Base-by-base conservation (phyloP, 2,113 vertebrate genomes). In the Pachycephala philippinensis region DNA sequence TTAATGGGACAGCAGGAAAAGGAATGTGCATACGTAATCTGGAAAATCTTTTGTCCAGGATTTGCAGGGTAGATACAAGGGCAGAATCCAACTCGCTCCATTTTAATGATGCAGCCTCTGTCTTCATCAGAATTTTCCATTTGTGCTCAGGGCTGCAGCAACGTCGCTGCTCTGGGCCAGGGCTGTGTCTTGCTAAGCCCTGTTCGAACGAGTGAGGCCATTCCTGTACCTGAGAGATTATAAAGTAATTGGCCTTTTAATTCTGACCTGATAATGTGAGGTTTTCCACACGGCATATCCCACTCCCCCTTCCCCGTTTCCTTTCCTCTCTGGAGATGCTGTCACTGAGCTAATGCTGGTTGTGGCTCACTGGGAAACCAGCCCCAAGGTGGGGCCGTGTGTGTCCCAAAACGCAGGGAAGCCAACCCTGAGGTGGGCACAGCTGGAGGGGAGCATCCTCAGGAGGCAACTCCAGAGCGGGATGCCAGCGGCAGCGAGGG, bases 71-170 rank as follows among this genome's bases (percentile, higher is more conserved):
- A 90, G 89, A 86, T 66, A 31, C 0, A 60, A 26, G 37, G 76
- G 80, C 68, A 93, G 93, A 78, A 87, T 81, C 76, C 94, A 95
- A 14, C 89, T 72, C 1, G 0, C 44, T 93, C 35, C 27, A 0
- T 84, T 95, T 87, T 44, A 66, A 54, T 93, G 93, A 87, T 3
- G n/a, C 44, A 89, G 54, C 72, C 68, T 40, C 50, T 75, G 68
- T 22, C 94, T 78, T 89, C 63, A 50, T 66, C 72, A 44, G 64
- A 92, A 89, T 92, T 95, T 96, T 78, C 91, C 52, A 18, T 44
- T 81, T 88, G 52, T 69, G 77, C 18, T 47, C 47, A 19, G 68
- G 44, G 79, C 80, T 89, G 84, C 47, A 88, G 64, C 47, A 59
- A 8, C 0, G 0, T 52, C 11, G 2, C 68, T 88, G 7, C 47